Base-by-base conservation (phyloP, 2,797 vertebrate genomes). In the Tolypeutes matacus region DNA sequence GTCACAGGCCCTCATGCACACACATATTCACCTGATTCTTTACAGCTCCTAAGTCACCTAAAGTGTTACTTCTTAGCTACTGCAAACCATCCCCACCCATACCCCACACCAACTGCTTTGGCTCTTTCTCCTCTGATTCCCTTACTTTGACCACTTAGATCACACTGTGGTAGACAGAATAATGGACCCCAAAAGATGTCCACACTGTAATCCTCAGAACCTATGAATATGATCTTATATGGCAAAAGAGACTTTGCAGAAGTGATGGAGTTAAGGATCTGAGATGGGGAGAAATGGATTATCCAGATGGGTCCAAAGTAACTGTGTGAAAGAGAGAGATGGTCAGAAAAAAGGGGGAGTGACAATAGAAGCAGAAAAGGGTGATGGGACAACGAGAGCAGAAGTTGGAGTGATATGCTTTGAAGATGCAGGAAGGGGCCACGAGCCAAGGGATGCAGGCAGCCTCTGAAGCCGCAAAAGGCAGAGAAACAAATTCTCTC, bases 391-490 rank as follows among this genome's bases (percentile, higher is more conserved):
- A 27, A 18, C 23, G 5, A 23, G 56, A 18, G 15, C 12, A 3
- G 82, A 46, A 31, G 25, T 9, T 10, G 4, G 72, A 10, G 2
- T 2, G 20, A 64, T 29, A 17, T n/a, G 9, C 36, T 89, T n/a
- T 83, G n/a, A 73, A 53, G 25, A 29, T 2, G 11, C 4, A 46
- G 9, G 17, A 53, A 36, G 31, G 39, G 5, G n/a, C 5, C 21
- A 5, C 0, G 3, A 36, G 18, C 21, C 62, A 20, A 76, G 73
- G 49, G 56, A 65, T 7, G 10, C 0, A 0, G 6, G 8, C 0
- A 7, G 49, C 23, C 65, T 72, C 39, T 17, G 53, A n/a, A 42
- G 3, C 23, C 31, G n/a, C 2, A n/a, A 14, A 14, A 69, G 34
- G 14, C 21, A 23, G 56, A 21, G 34, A 27, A 78, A 27, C 2